Evolutionary conservation across 2,113 vertebrate genomes (phyloP), one percentile per base, ranked within the genome.

Genomic region (Scopus umbretta): DNA sequence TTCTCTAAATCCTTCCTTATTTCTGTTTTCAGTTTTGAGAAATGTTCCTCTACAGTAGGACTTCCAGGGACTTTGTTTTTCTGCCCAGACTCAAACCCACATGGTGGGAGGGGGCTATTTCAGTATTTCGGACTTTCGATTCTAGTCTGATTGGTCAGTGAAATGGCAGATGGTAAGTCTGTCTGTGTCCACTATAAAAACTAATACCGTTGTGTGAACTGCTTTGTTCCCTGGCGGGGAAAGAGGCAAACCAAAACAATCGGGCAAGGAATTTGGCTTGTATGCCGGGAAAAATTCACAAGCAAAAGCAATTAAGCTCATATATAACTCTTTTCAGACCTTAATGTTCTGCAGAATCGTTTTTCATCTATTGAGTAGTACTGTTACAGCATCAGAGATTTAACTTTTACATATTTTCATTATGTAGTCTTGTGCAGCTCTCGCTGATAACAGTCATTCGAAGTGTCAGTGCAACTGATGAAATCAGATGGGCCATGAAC

Each of bases 401-500:
- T 67, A 92, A 86, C 68, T 93, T 93, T 42, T 94, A 73, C 93
- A 72, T 90, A 93, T 94, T 96, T 93, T 86, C 90, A 86, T 93
- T 93, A 88, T 76, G 63, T 90, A 94, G 71, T 65, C 85, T 86
- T 93, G 53, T 80, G 88, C 74, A 88, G 81, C 93, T 94, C 82
- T 93, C 3, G 1, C 74, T 94, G 85, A 66, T 96, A 94, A 86
- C 67, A 86, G 92, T 88, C 84, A 83, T 88, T 95, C 82, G 81
- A 92, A 94, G 92, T 95, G 90, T 93, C 94, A 92, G 58, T 68
- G 79, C 93, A 90, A 65, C 88, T 88, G 94, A 93, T 82, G 90
- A 88, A 94, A 93, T 96, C 90, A 90, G 93, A 93, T 93, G 85
- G 94, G 86, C 96, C 90, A 86, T 94, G 92, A 93, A 82, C 16